Base-by-base conservation (phyloP, 2,797 vertebrate species). In the Diglossa cyanea region DNA sequence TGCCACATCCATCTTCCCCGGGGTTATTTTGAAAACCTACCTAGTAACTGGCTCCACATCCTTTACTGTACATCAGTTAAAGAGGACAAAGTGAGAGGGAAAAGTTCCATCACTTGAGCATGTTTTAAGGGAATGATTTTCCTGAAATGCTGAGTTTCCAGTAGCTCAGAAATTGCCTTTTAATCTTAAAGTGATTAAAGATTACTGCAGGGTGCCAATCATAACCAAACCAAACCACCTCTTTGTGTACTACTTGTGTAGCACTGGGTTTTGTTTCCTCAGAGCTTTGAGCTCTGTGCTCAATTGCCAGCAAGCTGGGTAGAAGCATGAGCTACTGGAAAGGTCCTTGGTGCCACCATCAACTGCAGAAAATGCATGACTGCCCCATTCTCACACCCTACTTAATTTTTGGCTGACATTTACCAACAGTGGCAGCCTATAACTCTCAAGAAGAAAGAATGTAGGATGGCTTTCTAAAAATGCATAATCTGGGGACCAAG, bases 251-350 rank as follows among this genome's bases (percentile, higher is more conserved):
- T 62, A 16, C 18, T 75, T 81, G 11, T 42, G 31, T 24, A 71
- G 37, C 31, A 25, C 53, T n/a, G 31, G 60, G 21, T 90, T 86
- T 83, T 33, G 57, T 74, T 31, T 50, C 30, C 79, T 48, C 33
- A 57, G 21, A n/a, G 23, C 15, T 67, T 35, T 26, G 39, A 85
- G 31, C 18, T 58, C 24, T 54, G 31, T 31, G 44, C n/a, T 31
- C 39, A 60, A 21, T 65, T 71, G 6, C 54, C 47, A 80, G 24
- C 7, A 12, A 35, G 16, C 40, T 80, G 61, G 31, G 18, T 37
- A 35, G n/a, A 8, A 71, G 19, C 66, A 55, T 0, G 0, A 51
- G 13, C 35, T 55, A 20, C 21, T 7, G 3, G 25, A 28, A 85
- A 60, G 17, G 40, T 39, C 73, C 50, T 83, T 37, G 37, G 45